Percentiles rank a stretch among this genome's conserved stretches.
These are phyloP conservation scores for Chouioia cunea DNA, from an alignment of 2,888 invertebrate genomes.

Conservation along the genomic window DNA sequence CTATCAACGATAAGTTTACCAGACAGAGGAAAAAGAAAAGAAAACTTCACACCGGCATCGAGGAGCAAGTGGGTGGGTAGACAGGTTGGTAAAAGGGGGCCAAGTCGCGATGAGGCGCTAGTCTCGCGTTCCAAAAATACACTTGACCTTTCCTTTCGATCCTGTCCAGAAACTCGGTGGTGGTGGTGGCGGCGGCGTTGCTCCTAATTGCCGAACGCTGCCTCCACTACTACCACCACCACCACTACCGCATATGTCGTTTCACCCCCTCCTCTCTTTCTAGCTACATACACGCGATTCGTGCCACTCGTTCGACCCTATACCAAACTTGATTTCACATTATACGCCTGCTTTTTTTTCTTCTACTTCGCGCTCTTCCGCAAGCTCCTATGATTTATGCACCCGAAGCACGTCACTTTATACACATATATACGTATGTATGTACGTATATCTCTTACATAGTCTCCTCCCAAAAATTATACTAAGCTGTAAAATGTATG, in stretches of 20 bases:
- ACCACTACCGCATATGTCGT: too few relatives aligned
- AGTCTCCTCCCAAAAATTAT: too few relatives aligned
- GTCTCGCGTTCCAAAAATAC: constrained; percentile 49
- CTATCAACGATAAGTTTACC: too few relatives aligned
- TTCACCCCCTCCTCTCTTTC: not conserved
- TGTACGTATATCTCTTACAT: too few relatives aligned
- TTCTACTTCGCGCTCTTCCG: not conserved
- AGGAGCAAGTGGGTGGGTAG: not conserved
- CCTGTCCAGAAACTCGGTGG: constrained; percentile 14
- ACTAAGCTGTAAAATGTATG: too few relatives aligned
- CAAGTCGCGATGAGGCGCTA: constrained; percentile 26
- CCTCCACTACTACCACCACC: too few relatives aligned
- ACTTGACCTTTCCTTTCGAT: constrained; percentile 51
- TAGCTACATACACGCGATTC: constrained; percentile 22
- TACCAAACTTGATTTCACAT: constrained; percentile 33
- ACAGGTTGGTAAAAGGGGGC: constrained; percentile 10
- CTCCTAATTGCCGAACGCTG: constrained; percentile 11
- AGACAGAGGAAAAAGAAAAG: too few relatives aligned
- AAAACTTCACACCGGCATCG: too few relatives aligned
- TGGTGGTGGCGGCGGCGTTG: not conserved
- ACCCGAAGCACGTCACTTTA: too few relatives aligned
- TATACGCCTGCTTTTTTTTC: constrained; percentile 10
- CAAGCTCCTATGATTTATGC: constrained; percentile 19
- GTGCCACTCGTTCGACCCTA: constrained; percentile 20
- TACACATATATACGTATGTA: too few relatives aligned